phyloP scores from a whole-genome alignment of 1,140 invertebrate genomes.

The Cherax destructor region DNA sequence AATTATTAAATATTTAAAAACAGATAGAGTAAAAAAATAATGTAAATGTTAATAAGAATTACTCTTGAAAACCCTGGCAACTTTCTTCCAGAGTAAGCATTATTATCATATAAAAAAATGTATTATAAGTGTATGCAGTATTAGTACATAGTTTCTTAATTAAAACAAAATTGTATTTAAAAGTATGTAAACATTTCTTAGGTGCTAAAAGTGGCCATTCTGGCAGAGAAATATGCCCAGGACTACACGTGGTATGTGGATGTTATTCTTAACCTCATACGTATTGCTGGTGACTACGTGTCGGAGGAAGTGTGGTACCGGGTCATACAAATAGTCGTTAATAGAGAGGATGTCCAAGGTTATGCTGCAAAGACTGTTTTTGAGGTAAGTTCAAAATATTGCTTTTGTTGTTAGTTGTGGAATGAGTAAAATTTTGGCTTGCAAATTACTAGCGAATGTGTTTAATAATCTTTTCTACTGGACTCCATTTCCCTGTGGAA shows the following conservation, averaged over 20 bases:
- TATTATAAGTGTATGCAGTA: too few relatives aligned
- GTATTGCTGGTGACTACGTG: conserved; percentile 99
- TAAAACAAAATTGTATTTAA: not conserved
- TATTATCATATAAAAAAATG: too few relatives aligned
- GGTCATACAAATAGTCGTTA: conserved; percentile 99
- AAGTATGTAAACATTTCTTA: conserved; percentile 67
- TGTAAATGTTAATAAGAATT: too few relatives aligned
- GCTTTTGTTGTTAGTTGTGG: not conserved
- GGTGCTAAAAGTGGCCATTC: conserved; percentile 98
- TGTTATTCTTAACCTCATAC: conserved; percentile 98
- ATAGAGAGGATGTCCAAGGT: conserved; percentile 98
- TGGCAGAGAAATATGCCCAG: conserved; percentile 99
- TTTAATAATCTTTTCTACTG: too few relatives aligned
- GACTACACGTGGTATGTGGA: conserved; percentile 99
- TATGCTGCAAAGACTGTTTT: conserved; percentile 99
- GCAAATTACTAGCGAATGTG: too few relatives aligned
- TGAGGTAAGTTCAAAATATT: conserved; percentile 80
- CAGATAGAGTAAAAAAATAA: too few relatives aligned
- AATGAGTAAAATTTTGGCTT: too few relatives aligned
- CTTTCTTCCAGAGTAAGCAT: too few relatives aligned
- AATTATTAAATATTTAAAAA: too few relatives aligned
- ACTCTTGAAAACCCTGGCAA: too few relatives aligned
- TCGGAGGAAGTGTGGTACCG: conserved; percentile 97
- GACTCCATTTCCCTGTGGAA: too few relatives aligned
- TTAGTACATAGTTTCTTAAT: not conserved